Percentiles rank a stretch among this genome's conserved stretches.
phyloP scores from a whole-genome alignment of 2,113 vertebrate genomes.

The Grammatotria lemairii region DNA sequence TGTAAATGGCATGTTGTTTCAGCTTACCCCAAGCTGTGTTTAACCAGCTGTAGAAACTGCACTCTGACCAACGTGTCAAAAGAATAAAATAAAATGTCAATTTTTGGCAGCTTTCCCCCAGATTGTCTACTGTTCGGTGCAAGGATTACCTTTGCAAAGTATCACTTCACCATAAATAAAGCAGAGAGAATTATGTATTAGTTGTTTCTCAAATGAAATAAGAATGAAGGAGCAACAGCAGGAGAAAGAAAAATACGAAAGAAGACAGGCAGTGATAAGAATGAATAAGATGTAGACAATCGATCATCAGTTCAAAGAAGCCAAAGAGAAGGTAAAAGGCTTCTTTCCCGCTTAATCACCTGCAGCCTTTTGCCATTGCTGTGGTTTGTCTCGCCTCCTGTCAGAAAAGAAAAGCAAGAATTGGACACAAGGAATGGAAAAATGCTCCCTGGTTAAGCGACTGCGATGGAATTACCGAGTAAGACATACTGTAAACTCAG shows the following conservation, averaged over 20 bases:
- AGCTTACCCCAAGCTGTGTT: conserved; percentile 57
- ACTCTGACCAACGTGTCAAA: conserved; percentile 30
- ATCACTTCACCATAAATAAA: neutral
- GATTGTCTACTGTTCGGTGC: neutral
- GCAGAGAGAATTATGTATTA: neutral
- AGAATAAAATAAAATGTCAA: neutral
- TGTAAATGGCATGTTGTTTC: conserved; percentile 27
- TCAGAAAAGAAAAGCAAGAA: neutral
- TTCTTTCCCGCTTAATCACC: neutral
- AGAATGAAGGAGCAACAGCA: neutral
- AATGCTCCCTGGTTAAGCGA: neutral
- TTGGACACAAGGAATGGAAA: neutral
- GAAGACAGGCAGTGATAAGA: neutral
- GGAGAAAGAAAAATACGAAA: neutral
- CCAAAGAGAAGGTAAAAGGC: neutral
- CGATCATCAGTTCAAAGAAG: neutral
- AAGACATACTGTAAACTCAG: neutral
- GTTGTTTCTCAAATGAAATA: neutral
- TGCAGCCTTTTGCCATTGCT: neutral
- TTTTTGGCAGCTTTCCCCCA: conserved; percentile 8
- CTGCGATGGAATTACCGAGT: neutral
- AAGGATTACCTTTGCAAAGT: neutral
- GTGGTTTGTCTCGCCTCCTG: neutral
- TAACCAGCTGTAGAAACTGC: conserved; percentile 61
- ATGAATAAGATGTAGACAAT: neutral